These are phyloP conservation scores for Tympanoctomys barrerae DNA, from an alignment of 2,797 vertebrate species.

Conservation along the genomic window DNA sequence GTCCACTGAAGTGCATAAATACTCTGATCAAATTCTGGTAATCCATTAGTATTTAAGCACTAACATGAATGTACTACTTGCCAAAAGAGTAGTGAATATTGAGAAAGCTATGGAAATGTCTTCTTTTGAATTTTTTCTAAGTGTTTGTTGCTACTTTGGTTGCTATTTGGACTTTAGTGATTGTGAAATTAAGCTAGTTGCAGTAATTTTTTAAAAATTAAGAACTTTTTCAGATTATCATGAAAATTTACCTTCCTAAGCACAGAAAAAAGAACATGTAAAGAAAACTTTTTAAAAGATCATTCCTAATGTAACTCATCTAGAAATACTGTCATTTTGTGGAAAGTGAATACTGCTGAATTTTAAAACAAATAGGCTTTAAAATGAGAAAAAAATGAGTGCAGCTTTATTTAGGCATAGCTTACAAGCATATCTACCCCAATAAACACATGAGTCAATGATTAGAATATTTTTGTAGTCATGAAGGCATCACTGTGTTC, in stretches of 20 bases:
- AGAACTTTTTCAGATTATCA: not conserved
- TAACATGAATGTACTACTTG: not conserved
- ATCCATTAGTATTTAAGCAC: constrained; percentile 15
- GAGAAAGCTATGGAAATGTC: constrained; percentile 21
- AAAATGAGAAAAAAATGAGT: not conserved
- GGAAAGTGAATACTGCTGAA: not conserved
- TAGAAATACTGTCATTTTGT: constrained; percentile 8
- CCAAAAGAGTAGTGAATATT: constrained; percentile 7
- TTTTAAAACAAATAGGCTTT: constrained; percentile 24
- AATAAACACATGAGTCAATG: not conserved
- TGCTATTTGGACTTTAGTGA: not conserved
- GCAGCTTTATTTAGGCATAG: constrained; percentile 35
- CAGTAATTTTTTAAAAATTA: constrained; percentile 14
- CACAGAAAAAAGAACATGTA: constrained; percentile 37
- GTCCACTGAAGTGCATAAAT: not conserved
- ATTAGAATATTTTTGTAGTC: not conserved
- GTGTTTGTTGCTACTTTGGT: constrained; percentile 37
- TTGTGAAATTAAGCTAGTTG: constrained; percentile 28
- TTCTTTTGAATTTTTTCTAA: not conserved
- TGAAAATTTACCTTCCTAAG: constrained; percentile 11
- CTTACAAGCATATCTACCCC: not conserved
- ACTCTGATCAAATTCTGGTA: constrained; percentile 20
- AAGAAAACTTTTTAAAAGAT: not conserved
- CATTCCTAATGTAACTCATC: constrained; percentile 25
- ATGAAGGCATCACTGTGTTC: not conserved